Conservation (phyloP, 1,140 invertebrate species). For the Bombus pyrosoma region DNA sequence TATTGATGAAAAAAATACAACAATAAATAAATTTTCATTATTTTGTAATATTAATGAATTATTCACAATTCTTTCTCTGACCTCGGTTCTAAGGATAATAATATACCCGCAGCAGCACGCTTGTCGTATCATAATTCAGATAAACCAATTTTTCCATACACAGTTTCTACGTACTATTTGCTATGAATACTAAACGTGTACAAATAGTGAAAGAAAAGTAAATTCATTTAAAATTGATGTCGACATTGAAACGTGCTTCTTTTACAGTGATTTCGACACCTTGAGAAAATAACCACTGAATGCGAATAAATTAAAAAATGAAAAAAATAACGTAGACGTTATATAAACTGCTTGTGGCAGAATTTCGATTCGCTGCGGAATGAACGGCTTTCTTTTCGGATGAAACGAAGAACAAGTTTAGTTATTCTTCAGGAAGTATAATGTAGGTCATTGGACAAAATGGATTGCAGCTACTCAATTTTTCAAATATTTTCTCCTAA, state of each 20-base stretch:
- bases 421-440: not conserved
- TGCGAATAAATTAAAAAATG: not conserved
- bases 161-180: not conserved
- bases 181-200: not conserved
- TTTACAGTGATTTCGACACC: not conserved
- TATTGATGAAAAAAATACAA: not conserved
- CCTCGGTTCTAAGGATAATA: not conserved
- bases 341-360: not conserved
- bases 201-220: not conserved
- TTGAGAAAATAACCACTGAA: not conserved
- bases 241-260: not conserved
- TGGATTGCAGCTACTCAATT: not conserved
- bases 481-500: not conserved
- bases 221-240: not conserved
- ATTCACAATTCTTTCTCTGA: too few relatives aligned
- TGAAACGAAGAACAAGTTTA: not conserved
- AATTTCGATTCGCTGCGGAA: not conserved
- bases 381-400: not conserved
- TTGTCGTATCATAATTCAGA: not conserved
- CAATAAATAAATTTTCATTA: not conserved
- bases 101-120: not conserved
- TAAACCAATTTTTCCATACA: not conserved
- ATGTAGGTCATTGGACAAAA: not conserved
- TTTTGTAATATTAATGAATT: not conserved
- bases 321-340: not conserved